Evolutionary conservation across 2,888 invertebrate species (phyloP).

Genomic region (Fragum sueziense): DNA sequence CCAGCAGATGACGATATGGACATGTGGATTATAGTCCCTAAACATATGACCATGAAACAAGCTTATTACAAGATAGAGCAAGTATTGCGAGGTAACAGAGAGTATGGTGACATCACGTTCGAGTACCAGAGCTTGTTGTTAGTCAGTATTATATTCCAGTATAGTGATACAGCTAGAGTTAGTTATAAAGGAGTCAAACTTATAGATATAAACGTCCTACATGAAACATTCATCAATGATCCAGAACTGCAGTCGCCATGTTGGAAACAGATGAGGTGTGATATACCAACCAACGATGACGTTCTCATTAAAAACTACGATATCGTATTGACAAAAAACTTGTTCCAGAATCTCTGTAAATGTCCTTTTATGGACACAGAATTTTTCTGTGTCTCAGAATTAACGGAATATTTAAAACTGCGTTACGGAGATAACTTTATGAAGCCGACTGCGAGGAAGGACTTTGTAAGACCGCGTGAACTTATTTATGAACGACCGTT

Average conservation of each 20-base stretch:
- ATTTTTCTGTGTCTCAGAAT: conserved; percentile 5
- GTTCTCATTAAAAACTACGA: neutral
- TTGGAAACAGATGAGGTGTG: conserved; percentile 13
- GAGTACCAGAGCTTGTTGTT: conserved; percentile 1
- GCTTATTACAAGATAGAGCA: neutral
- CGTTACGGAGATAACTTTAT: conserved; percentile 11
- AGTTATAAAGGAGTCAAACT: conserved; percentile 7
- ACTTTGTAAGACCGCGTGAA: neutral
- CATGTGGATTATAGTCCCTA: conserved; percentile 15
- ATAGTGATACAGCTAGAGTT: conserved; percentile 8
- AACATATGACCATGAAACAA: conserved; percentile 8
- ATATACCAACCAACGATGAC: neutral
- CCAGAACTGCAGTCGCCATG: conserved; percentile 18
- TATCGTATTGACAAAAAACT: neutral
- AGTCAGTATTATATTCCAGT: neutral
- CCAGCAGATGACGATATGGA: conserved; percentile 24
- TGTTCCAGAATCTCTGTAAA: conserved; percentile 17
- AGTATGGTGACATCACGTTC: neutral
- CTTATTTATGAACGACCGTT: conserved; percentile 18
- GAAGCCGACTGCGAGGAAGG: neutral
- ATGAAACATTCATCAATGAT: conserved; percentile 24
- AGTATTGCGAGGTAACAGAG: neutral
- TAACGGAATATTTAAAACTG: conserved; percentile 8
- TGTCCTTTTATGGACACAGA: conserved; percentile 12
- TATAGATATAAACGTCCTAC: conserved; percentile 18